A percentile compares a stretch with the other conserved stretches of the same genome.
These are phyloP conservation scores for Synanthedon andrenaeformis DNA, from an alignment of 2,888 invertebrate genomes.

Conservation along the genomic window DNA sequence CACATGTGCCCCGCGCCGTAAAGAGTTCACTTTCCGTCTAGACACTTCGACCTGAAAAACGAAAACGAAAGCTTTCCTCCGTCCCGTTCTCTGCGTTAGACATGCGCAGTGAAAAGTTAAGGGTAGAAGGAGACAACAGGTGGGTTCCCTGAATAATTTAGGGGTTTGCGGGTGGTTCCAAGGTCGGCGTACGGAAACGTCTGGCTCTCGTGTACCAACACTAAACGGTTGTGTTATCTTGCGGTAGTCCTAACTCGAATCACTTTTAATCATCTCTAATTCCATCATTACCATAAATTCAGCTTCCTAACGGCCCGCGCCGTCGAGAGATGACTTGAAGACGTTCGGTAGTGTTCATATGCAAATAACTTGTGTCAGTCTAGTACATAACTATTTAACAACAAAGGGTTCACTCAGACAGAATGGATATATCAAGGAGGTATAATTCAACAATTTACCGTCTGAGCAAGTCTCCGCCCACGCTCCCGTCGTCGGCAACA, in stretches of 20 bases:
- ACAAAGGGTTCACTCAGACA: constrained; percentile 1
- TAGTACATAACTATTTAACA: neutral
- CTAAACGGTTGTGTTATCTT: constrained; percentile 43
- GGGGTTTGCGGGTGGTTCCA: constrained; percentile 32
- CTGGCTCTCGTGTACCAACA: constrained; percentile 52
- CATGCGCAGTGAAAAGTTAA: constrained; percentile 49
- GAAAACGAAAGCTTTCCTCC: constrained; percentile 34
- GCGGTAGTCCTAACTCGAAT: constrained; percentile 24
- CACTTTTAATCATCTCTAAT: neutral
- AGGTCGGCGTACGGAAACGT: constrained; percentile 67
- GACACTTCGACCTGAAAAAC: constrained; percentile 59
- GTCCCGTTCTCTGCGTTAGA: constrained; percentile 47
- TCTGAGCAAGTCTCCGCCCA: neutral
- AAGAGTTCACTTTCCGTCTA: constrained; percentile 66
- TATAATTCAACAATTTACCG: neutral
- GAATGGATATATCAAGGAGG: constrained; percentile 1
- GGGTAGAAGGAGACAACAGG: constrained; percentile 49
- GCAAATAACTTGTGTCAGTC: neutral
- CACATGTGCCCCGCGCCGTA: constrained; percentile 37
- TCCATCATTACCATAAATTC: neutral
- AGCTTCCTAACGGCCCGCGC: neutral
- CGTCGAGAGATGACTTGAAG: neutral
- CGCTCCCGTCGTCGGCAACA: neutral
- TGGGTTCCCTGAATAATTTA: constrained; percentile 34
- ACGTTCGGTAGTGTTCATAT: neutral